phyloP scores from a whole-genome alignment of 1,140 invertebrate species.

The Scylla paramamosain region DNA sequence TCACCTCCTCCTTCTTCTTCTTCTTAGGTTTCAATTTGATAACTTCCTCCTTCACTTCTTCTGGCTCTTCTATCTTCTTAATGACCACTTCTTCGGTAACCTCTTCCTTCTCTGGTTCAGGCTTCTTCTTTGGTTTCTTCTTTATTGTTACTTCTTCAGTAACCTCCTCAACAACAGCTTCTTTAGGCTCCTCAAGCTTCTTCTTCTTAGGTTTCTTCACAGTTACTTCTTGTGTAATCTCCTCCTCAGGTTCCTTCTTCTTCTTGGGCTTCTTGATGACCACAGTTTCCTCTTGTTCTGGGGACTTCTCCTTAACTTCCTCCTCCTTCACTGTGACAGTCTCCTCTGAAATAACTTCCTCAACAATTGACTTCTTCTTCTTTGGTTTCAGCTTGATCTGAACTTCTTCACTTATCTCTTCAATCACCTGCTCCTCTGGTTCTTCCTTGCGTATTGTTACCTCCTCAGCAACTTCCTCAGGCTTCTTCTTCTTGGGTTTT shows the following conservation, averaged over 20 bases:
- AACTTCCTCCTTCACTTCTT: slow-evolving; percentile 60
- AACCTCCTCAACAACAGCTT: slow-evolving; percentile 71
- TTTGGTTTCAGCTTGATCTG: slow-evolving; percentile 78
- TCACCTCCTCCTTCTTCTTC: slow-evolving; percentile 27
- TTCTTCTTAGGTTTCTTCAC: slow-evolving; percentile 38
- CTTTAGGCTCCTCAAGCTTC: slow-evolving; percentile 34
- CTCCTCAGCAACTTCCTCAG: slow-evolving; percentile 55
- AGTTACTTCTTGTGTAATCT: slow-evolving; percentile 54
- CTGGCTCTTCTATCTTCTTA: slow-evolving; percentile 39
- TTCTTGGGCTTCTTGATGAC: slow-evolving; percentile 31
- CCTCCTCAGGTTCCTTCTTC: slow-evolving; percentile 62
- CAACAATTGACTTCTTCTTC: slow-evolving; percentile 76
- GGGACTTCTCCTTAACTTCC: slow-evolving; percentile 4
- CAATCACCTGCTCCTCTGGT: neutral
- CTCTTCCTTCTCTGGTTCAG: slow-evolving; percentile 49
- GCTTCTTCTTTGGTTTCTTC: slow-evolving; percentile 71
- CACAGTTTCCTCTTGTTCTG: slow-evolving; percentile 21
- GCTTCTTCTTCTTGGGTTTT: slow-evolving; percentile 77
- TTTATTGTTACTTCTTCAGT: slow-evolving; percentile 69
- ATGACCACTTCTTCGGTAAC: slow-evolving; percentile 63
- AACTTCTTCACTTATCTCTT: slow-evolving; percentile 61
- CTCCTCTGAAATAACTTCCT: slow-evolving; percentile 79
- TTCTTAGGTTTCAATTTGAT: slow-evolving; percentile 57
- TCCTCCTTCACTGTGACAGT: slow-evolving; percentile 40
- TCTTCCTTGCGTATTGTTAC: slow-evolving; percentile 60